Conservation (phyloP, 2,888 invertebrate species). For the Microctonus hyperodae region DNA sequence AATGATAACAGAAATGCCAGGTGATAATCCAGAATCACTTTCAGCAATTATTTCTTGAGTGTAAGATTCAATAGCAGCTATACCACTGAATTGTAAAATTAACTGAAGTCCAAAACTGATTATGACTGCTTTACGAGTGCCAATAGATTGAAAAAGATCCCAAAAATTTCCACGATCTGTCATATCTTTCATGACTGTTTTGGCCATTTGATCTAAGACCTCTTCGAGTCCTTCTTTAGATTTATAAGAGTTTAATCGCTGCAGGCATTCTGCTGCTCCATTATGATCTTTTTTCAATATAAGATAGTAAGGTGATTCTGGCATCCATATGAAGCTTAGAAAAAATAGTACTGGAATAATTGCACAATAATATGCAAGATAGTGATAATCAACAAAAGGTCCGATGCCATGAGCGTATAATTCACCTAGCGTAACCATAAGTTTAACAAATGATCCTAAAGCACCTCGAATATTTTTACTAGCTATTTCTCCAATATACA, state of each 20-base stretch:
- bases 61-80: conserved; percentile 69
- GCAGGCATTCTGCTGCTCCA: conserved; percentile 64
- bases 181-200: conserved; percentile 66
- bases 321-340: conserved; percentile 67
- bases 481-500: conserved; percentile 72
- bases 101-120: conserved; percentile 66
- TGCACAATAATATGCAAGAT: conserved; percentile 61
- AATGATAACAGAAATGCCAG: conserved; percentile 68
- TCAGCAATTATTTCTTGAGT: conserved; percentile 69
- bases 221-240: conserved; percentile 64
- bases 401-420: conserved; percentile 59
- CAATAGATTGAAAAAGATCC: conserved; percentile 65
- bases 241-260: conserved; percentile 53
- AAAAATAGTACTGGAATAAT: conserved; percentile 65
- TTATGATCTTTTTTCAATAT: conserved; percentile 65
- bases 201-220: conserved; percentile 61
- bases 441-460: conserved; percentile 54
- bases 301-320: conserved; percentile 71
- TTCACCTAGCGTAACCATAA: conserved; percentile 60
- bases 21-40: conserved; percentile 65
- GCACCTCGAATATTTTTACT: conserved; percentile 69
- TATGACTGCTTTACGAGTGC: conserved; percentile 64
- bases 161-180: conserved; percentile 65
- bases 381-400: conserved; percentile 61
- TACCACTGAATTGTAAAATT: conserved; percentile 70